Evolutionary conservation across 2,797 vertebrate species (phyloP).

Genomic region (Coregonus suidteri): DNA sequence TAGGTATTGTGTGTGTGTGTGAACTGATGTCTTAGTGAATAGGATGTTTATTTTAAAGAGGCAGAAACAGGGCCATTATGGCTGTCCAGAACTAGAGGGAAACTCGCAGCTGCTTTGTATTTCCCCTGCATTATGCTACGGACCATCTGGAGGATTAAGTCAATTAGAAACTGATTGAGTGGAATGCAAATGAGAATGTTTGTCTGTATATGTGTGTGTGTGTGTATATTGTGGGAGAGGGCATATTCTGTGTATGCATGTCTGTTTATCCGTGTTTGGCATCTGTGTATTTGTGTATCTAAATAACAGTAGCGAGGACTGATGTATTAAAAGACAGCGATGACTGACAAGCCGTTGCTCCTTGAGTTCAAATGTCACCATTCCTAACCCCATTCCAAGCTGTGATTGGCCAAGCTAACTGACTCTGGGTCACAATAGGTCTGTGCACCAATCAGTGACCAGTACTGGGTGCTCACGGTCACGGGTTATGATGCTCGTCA

Average conservation of each 20-base stretch:
- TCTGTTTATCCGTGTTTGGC: not conserved
- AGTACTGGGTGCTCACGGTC: constrained; percentile 10
- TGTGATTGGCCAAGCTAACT: not conserved
- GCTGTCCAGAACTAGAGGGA: constrained; percentile 26
- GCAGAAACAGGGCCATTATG: constrained; percentile 27
- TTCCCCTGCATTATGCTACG: constrained; percentile 25
- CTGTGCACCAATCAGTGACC: constrained; percentile 5
- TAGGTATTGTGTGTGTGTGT: constrained; percentile 17
- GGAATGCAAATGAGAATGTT: constrained; percentile 51
- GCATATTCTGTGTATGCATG: not conserved
- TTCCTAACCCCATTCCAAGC: constrained; percentile 1
- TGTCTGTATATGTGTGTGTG: not conserved
- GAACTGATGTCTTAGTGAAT: constrained; percentile 20
- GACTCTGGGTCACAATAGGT: not conserved
- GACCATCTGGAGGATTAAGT: constrained; percentile 62
- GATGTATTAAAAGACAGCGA: not conserved
- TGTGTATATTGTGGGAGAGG: not conserved
- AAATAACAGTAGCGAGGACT: not conserved
- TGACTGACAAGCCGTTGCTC: not conserved
- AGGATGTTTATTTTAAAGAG: constrained; percentile 36
- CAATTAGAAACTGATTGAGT: constrained; percentile 59
- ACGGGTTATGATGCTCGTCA: constrained; percentile 40
- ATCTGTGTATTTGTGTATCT: constrained; percentile 3
- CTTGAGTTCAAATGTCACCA: constrained; percentile 11
- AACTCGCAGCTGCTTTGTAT: constrained; percentile 39